A percentile compares a stretch with the other conserved stretches of the same genome.
Conservation (phyloP, 2,888 invertebrate species). For the Malthinus flaveolus region DNA sequence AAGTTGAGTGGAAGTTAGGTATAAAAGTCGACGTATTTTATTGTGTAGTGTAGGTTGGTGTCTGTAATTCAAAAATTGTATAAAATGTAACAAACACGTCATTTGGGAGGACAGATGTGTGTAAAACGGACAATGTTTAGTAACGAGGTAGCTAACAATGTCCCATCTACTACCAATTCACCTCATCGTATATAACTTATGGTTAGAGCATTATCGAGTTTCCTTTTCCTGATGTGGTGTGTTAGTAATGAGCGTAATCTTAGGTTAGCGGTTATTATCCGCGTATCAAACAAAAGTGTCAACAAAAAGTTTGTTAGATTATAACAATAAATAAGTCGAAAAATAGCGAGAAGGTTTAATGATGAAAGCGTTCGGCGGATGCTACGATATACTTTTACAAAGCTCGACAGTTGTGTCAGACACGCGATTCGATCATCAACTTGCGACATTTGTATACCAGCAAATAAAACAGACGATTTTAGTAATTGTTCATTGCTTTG, state of each 20-base stretch:
- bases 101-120: slow-evolving; percentile 48
- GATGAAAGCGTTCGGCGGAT: slow-evolving; percentile 36
- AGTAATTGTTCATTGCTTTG: slow-evolving; percentile 27
- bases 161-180: slow-evolving; percentile 23
- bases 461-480: slow-evolving; percentile 22
- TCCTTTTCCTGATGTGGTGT: slow-evolving; percentile 5
- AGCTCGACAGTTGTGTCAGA: slow-evolving; percentile 35
- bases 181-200: slow-evolving; percentile 14
- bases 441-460: slow-evolving; percentile 31
- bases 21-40: neutral
- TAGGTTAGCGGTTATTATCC: slow-evolving; percentile 18
- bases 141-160: slow-evolving; percentile 49
- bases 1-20: too few species aligned
- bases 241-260: slow-evolving; percentile 9
- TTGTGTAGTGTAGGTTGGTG: slow-evolving; percentile 20
- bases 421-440: slow-evolving; percentile 45
- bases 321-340: slow-evolving; percentile 28
- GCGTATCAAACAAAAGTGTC: slow-evolving; percentile 22
- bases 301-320: slow-evolving; percentile 26
- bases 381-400: slow-evolving; percentile 32
- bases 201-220: slow-evolving; percentile 19
- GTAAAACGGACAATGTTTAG: slow-evolving; percentile 46
- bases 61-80: slow-evolving; percentile 32
- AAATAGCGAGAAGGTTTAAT: slow-evolving; percentile 34
- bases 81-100: slow-evolving; percentile 45